Evolutionary conservation across 2,888 invertebrate species (phyloP), one percentile per base, ranked within the genome.

Genomic region (Prosopocoilus inquinatus): DNA sequence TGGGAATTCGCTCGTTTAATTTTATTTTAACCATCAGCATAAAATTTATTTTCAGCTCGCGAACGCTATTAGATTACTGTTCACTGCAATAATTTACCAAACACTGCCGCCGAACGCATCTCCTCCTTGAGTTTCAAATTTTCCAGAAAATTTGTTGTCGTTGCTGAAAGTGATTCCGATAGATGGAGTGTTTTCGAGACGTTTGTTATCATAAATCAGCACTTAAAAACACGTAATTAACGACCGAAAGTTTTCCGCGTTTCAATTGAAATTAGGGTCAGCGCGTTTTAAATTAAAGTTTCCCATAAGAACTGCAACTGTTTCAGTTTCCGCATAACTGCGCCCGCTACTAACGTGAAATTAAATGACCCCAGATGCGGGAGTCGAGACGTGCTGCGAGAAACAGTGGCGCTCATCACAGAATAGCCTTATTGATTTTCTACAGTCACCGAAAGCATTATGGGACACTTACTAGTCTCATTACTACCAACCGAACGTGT

Each of bases 331-430:
- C 38, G 38, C n/a, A 41, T 41, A 13, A 11, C 9, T 46, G 15
- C 32, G 45, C 28, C 45, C n/a, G 16, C 45, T 47, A 38, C 58
- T 60, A 58, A 60, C 58, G 55, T 49, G 58, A 55, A 55, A 60
- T 60, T 60, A 60, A 60, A 56, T 47, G 55, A 58, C 53, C 56
- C 38, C 55, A 57, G 60, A 55, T 60, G 55, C 52, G 45, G 47
- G 45, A 53, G 36, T 15, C n/a, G 12, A 32, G 15, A 9, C 11
- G n/a, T 16, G 41, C 12, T 7, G 16, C 41, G 41, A 41, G 33
- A 46, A 20, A 20, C 52, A 35, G 28, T 43, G 32, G 44, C 15
- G 49, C 16, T 38, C 36, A 15, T 28, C 46, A 16, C 45, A 9
- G 45, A 51, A 51, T 51, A 51, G 28, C 52, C 46, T 46, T 52